Evolutionary conservation across 2,797 vertebrate species (phyloP).

Genomic region (Falco rusticolus): DNA sequence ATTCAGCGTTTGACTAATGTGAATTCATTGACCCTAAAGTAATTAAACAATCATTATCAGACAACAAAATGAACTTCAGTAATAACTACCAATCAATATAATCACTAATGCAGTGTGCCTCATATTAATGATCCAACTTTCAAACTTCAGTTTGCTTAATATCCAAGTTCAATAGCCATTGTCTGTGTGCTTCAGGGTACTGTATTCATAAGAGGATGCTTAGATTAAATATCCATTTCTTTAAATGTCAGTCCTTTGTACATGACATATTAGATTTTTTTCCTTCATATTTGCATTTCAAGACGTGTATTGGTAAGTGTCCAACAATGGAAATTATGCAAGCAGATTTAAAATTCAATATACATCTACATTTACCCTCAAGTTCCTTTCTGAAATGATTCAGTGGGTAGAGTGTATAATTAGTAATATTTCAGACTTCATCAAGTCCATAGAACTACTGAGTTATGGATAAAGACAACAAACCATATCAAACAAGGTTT

Average conservation of each 20-base stretch:
- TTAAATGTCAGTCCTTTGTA: not conserved
- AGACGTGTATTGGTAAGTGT: not conserved
- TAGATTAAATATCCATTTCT: not conserved
- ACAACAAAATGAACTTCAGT: slow-evolving; percentile 40
- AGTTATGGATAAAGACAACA: not conserved
- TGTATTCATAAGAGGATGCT: not conserved
- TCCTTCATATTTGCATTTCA: not conserved
- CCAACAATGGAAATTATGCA: not conserved
- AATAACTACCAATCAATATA: slow-evolving; percentile 21
- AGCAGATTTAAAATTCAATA: not conserved
- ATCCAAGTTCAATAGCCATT: not conserved
- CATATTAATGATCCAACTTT: not conserved
- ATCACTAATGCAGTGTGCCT: not conserved
- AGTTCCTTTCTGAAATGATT: not conserved
- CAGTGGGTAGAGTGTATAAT: not conserved
- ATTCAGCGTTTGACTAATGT: slow-evolving; percentile 22
- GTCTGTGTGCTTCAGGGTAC: not conserved
- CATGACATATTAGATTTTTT: not conserved
- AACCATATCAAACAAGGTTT: not conserved
- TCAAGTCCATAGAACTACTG: not conserved
- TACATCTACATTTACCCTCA: not conserved
- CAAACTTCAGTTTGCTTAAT: slow-evolving; percentile 7
- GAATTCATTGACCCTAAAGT: slow-evolving; percentile 19
- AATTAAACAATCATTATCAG: slow-evolving; percentile 18
- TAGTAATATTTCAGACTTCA: not conserved